Percentiles rank a stretch among this genome's conserved stretches.
Evolutionary conservation across 2,888 invertebrate genomes (phyloP).

Genomic region (Caenorhabditis angaria): DNA sequence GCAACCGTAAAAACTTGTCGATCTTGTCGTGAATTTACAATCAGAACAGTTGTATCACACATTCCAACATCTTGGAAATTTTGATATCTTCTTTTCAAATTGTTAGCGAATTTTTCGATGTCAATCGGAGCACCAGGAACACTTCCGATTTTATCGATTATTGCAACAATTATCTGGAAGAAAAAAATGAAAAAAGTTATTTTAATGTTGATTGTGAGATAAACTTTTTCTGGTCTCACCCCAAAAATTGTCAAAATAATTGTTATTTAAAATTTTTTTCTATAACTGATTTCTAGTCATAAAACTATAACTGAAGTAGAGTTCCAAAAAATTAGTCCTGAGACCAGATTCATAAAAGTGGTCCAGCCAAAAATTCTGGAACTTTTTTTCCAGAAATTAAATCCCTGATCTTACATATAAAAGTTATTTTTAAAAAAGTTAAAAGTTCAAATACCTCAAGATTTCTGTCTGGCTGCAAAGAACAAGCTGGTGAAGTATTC

Average conservation of each 20-base stretch:
- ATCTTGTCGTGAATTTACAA: conserved; percentile 69
- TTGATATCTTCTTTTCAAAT: conserved; percentile 62
- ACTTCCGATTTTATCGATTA: conserved; percentile 65
- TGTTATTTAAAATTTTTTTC: too few species aligned
- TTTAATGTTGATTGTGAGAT: background rate
- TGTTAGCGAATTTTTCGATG: conserved; percentile 71
- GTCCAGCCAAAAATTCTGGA: too few species aligned
- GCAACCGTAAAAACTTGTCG: conserved; percentile 70
- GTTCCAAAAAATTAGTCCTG: too few species aligned
- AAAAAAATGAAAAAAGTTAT: background rate
- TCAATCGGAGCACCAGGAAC: conserved; percentile 60
- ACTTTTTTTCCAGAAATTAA: too few species aligned
- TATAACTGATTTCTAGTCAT: too few species aligned
- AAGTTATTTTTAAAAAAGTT: background rate
- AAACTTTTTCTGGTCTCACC: background rate
- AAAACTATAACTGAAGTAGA: too few species aligned
- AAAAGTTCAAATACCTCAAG: conserved; percentile 53
- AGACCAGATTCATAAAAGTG: too few species aligned
- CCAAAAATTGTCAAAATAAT: too few species aligned
- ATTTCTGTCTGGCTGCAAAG: conserved; percentile 60
- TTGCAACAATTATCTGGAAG: conserved; percentile 62
- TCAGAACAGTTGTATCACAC: conserved; percentile 69
- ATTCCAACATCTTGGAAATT: conserved; percentile 69
- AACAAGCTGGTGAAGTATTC: conserved; percentile 67
- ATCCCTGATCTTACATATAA: background rate